phyloP scores from a whole-genome alignment of 1,140 invertebrate genomes.

The Drosophila obscura region DNA sequence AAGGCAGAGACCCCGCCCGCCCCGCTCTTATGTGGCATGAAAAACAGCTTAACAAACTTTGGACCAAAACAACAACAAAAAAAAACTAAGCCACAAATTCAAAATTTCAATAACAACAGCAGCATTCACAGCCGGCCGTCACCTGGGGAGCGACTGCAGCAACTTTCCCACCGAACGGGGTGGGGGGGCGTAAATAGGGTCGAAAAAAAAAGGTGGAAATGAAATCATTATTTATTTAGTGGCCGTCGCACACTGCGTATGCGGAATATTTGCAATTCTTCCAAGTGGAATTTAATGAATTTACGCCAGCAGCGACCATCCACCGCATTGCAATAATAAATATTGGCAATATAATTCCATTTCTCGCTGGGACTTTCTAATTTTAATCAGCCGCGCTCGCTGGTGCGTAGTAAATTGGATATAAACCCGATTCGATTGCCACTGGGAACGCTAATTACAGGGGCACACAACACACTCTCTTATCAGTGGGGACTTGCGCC shows the following conservation, averaged over 20 bases:
- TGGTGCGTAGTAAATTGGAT: slow-evolving; percentile 43
- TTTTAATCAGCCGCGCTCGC: slow-evolving; percentile 28
- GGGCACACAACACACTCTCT: slow-evolving; percentile 43
- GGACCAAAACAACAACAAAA: neutral
- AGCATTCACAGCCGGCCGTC: slow-evolving; percentile 12
- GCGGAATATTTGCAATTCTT: slow-evolving; percentile 26
- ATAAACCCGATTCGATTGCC: slow-evolving; percentile 29
- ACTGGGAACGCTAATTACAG: slow-evolving; percentile 56
- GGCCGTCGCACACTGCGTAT: slow-evolving; percentile 37
- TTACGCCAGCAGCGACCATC: neutral
- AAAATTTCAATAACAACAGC: slow-evolving; percentile 47
- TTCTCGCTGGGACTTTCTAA: slow-evolving; percentile 30
- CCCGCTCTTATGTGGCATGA: slow-evolving; percentile 23
- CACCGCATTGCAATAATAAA: slow-evolving; percentile 4
- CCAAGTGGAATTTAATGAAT: slow-evolving; percentile 6
- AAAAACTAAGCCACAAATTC: slow-evolving; percentile 29
- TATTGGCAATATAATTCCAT: slow-evolving; percentile 22
- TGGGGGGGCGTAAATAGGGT: neutral
- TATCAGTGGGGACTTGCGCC: slow-evolving; percentile 48
- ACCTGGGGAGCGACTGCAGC: slow-evolving; percentile 29
- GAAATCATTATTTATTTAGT: slow-evolving; percentile 18
- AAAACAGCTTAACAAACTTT: slow-evolving; percentile 26
- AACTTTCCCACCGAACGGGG: slow-evolving; percentile 19
- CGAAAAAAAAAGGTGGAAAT: neutral
- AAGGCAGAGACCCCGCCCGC: slow-evolving; percentile 5